Evolutionary conservation across 2,888 invertebrate species (phyloP).

Genomic region (Agonopterix subpropinquella): DNA sequence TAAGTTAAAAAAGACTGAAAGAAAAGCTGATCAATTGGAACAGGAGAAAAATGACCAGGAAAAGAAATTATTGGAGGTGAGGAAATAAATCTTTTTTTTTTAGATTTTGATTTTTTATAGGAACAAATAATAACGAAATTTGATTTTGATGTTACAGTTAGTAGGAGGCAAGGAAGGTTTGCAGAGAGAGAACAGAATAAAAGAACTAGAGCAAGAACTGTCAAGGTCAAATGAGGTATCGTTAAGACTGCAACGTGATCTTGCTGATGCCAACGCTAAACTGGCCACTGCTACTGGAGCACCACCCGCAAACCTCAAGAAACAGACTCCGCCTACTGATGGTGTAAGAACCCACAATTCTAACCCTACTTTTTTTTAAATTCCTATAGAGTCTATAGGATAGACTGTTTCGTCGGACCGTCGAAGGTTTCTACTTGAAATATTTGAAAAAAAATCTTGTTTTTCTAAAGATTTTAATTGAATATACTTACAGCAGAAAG

Average conservation of each 20-base stretch:
- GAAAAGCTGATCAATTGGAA: constrained; percentile 90
- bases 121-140: not conserved
- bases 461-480: not conserved
- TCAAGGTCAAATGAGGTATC: constrained; percentile 86
- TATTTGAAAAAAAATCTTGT: not conserved
- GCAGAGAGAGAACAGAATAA: constrained; percentile 80
- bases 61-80: constrained; percentile 77
- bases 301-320: constrained; percentile 68
- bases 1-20: constrained; percentile 96
- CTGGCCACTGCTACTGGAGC: constrained; percentile 56
- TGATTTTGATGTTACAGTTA: constrained; percentile 35
- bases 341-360: constrained; percentile 51
- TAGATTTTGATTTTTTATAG: not conserved
- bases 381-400: no score
- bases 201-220: constrained; percentile 90
- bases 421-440: no score
- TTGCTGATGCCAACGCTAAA: constrained; percentile 80
- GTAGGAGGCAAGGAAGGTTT: constrained; percentile 77
- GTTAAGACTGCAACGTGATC: constrained; percentile 80
- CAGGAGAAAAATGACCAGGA: constrained; percentile 86
- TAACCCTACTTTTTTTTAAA: not conserved
- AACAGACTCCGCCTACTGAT: constrained; percentile 75
- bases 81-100: not conserved
- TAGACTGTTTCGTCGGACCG: no score
- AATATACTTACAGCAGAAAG: constrained; percentile 63